phyloP scores from a whole-genome alignment of 2,113 vertebrate species.

The Pluvianellus socialis region DNA sequence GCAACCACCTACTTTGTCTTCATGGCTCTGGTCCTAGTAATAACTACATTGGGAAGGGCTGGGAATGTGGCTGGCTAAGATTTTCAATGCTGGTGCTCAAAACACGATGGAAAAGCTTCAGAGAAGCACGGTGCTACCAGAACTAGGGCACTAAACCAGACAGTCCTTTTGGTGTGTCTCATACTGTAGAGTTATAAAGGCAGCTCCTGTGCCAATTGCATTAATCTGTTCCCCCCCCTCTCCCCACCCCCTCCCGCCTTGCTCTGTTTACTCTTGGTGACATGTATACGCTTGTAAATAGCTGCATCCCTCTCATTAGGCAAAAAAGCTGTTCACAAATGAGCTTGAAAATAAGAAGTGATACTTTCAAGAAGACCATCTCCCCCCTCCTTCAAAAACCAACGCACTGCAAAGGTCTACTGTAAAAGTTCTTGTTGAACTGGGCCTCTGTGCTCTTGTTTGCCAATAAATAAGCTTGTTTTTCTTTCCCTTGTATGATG shows the following conservation, averaged over 20 bases:
- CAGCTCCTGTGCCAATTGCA: background rate
- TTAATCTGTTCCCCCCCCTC: background rate
- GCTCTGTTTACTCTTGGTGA: background rate
- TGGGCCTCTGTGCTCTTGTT: background rate
- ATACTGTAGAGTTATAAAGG: background rate
- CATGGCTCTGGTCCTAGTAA: background rate
- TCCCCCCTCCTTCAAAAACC: background rate
- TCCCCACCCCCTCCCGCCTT: rapidly evolving
- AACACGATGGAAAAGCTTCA: background rate
- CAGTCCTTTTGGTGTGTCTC: background rate
- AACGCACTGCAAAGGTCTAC: background rate
- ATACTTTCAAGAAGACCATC: background rate
- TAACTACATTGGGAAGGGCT: background rate
- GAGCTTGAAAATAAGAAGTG: background rate
- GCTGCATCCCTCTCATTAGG: background rate
- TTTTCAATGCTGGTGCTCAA: background rate
- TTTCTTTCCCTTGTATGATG: background rate
- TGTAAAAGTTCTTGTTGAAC: background rate
- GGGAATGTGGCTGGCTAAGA: background rate
- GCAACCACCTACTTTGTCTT: background rate
- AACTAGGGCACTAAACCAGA: background rate
- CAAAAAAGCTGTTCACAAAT: background rate
- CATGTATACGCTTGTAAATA: background rate
- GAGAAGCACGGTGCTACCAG: background rate
- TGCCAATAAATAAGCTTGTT: background rate